Evolutionary conservation across 92 coral and sea anemone genomes (phyloP), one percentile per base, ranked within the genome.

Genomic region (Epizoanthus illoricatus): DNA sequence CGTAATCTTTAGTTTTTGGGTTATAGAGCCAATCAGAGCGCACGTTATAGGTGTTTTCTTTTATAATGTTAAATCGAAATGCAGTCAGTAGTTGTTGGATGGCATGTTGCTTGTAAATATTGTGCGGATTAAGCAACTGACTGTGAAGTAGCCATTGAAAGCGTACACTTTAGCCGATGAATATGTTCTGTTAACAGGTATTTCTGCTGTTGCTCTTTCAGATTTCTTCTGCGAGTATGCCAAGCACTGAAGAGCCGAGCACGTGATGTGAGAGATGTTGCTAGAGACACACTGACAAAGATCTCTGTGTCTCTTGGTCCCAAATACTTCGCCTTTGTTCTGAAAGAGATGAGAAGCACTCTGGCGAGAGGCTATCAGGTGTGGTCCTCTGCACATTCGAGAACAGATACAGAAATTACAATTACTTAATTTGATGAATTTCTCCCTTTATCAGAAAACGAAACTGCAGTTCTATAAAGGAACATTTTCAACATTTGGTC

Each of bases 281-380:
- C 99, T 58, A 90, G 98, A 85, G 94, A 92, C 68, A 94, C 97
- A 36, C 89, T 96, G 33, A 89, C 90, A 52, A 91, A 93, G 84
- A 96, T 96, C 55, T 81, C 98, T 1, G 79, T 91, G 21, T 91
- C 99, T 36, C 97, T 96, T 56, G 99, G 99, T 23, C 79, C 92
- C 12, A 89, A 88, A 84, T 96, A 96, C 89, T 94, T 96, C 76
- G 86, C 94, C 39, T 96, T 96, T 63, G 88, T 96, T 20, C 71
- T 96, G 19, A 91, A 91, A 69, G 98, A 96, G 79, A 73, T 96
- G 82, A 87, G 95, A 71, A 80, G 90, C 63, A 73, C 94, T 13
- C 82, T 96, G 8, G 80, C 90, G 2, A 87, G 94, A 67, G 99
- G 99, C 43, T 96, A 96, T 72, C 99, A 96, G 98, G 98, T 94